These are phyloP conservation scores for Manis pentadactyla DNA, from an alignment of 2,797 vertebrate genomes.

Conservation along the genomic window DNA sequence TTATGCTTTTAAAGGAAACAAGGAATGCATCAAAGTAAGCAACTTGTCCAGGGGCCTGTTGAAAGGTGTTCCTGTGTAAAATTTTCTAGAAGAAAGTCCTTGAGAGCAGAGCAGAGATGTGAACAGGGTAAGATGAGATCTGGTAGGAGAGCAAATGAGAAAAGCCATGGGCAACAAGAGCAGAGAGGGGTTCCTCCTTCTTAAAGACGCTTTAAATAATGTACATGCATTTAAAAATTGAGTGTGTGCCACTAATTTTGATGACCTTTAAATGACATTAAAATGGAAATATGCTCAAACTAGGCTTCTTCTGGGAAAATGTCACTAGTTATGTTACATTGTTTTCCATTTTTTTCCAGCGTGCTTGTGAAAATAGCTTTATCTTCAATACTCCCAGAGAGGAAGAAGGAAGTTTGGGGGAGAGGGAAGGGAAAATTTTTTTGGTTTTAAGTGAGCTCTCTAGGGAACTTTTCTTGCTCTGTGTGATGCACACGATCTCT, in stretches of 20 bases:
- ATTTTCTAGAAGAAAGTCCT: neutral
- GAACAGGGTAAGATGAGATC: neutral
- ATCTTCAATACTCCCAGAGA: neutral
- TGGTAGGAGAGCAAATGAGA: neutral
- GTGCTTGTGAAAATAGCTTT: constrained; percentile 14
- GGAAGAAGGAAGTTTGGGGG: neutral
- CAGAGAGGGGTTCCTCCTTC: neutral
- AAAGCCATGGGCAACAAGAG: neutral
- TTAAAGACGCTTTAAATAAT: neutral
- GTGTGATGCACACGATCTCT: neutral
- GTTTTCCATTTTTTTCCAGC: constrained; percentile 44
- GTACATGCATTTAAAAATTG: neutral
- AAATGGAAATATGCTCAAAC: neutral
- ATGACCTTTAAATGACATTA: constrained; percentile 62
- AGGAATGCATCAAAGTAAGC: constrained; percentile 54
- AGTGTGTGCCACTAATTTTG: neutral
- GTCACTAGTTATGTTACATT: neutral
- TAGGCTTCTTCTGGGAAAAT: constrained; percentile 58
- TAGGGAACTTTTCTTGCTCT: neutral
- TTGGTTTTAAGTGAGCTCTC: neutral
- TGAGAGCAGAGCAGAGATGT: neutral
- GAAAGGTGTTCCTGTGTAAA: neutral
- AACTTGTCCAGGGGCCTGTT: constrained; percentile 30
- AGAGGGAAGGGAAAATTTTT: neutral
- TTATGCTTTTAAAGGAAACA: constrained; percentile 44